Percentiles rank a stretch among this genome's conserved stretches.
Evolutionary conservation across 2,888 invertebrate species (phyloP).

Genomic region (Osedax frankpressi): DNA sequence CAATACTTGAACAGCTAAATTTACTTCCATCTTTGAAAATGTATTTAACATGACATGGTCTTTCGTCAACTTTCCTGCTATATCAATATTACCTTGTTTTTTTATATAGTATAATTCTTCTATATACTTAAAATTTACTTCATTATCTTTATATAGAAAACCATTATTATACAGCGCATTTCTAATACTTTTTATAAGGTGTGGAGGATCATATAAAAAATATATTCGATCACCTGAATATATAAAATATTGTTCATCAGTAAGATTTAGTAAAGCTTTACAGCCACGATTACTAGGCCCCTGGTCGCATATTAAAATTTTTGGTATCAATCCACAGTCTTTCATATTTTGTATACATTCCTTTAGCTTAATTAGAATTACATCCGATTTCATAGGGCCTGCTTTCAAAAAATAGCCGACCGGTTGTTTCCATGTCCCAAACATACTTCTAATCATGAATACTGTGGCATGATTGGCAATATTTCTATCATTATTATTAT

Average conservation of each 20-base stretch:
- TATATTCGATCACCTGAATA: too few species aligned
- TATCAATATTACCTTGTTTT: too few species aligned
- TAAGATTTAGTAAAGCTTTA: neutral
- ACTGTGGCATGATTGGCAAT: constrained; percentile 11
- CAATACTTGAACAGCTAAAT: too few species aligned
- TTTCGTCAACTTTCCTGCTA: too few species aligned
- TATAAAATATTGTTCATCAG: neutral
- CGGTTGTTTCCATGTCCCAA: neutral
- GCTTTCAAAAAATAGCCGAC: constrained; percentile 4
- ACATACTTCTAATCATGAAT: neutral
- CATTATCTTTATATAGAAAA: too few species aligned
- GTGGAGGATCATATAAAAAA: too few species aligned
- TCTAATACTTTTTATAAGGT: too few species aligned
- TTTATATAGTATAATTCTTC: too few species aligned
- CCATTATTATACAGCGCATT: too few species aligned
- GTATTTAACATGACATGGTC: too few species aligned
- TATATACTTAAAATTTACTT: too few species aligned
- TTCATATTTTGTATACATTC: neutral
- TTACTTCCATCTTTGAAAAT: too few species aligned
- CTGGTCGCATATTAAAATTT: constrained; percentile 1
- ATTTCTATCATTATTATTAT: neutral
- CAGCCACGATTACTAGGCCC: neutral
- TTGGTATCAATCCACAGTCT: neutral
- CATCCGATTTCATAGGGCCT: neutral
- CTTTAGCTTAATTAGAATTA: neutral